phyloP scores from a whole-genome alignment of 37 sponge, comb jelly and placozoan species.

The Corticium candelabrum region DNA sequence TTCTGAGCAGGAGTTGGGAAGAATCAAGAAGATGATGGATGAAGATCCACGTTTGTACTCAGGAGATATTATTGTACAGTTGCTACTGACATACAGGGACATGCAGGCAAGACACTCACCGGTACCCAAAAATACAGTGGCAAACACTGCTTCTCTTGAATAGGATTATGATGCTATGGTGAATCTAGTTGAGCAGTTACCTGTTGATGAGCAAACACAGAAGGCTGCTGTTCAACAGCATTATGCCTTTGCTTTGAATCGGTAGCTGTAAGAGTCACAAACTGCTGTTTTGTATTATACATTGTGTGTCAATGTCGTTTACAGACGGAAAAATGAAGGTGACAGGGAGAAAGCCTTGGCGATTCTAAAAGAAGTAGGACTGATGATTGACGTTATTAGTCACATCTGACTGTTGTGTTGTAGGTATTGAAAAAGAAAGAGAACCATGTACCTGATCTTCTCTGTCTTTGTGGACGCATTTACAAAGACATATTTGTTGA shows the following conservation, averaged over 20 bases:
- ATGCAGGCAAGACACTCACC: constrained; percentile 44
- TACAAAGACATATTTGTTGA: constrained; percentile 83
- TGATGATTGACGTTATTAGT: neutral
- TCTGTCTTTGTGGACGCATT: constrained; percentile 83
- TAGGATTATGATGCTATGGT: constrained; percentile 84
- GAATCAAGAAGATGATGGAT: constrained; percentile 47
- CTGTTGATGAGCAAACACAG: constrained; percentile 44
- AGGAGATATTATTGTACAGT: constrained; percentile 47
- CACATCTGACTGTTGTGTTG: neutral
- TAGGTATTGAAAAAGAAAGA: constrained; percentile 52
- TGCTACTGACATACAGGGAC: constrained; percentile 75
- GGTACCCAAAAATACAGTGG: neutral
- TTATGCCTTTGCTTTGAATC: constrained; percentile 82
- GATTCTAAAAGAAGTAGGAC: constrained; percentile 59
- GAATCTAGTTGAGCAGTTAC: constrained; percentile 51
- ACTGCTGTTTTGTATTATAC: neutral
- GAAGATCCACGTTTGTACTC: constrained; percentile 69
- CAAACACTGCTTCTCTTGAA: neutral
- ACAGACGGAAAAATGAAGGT: constrained; percentile 25
- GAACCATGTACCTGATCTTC: constrained; percentile 73
- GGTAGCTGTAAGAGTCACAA: constrained; percentile 30
- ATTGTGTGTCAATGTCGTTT: neutral
- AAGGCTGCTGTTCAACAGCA: constrained; percentile 71
- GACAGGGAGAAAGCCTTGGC: constrained; percentile 62
- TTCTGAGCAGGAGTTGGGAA: constrained; percentile 62